Conservation (phyloP, 2,797 vertebrate genomes). For the Amphiprion clarkii region DNA sequence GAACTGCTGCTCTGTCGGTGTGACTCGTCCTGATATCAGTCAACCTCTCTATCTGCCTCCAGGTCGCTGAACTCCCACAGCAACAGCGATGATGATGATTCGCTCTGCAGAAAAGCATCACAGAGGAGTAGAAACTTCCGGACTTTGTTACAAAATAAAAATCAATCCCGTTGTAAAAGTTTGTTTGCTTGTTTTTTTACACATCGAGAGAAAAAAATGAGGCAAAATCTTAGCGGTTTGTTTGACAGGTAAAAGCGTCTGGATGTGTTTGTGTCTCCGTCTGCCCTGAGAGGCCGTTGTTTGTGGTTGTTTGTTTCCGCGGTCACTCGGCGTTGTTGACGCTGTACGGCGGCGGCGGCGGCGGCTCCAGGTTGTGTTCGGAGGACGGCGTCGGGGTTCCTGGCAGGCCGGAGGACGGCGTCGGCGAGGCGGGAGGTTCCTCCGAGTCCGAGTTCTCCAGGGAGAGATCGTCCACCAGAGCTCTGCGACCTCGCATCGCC, state of each 20-base stretch:
- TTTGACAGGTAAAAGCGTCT: constrained; percentile 55
- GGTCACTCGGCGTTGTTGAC: constrained; percentile 84
- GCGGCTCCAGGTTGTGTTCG: constrained; percentile 80
- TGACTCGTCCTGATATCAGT: too few relatives aligned
- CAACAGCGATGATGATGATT: constrained; percentile 13
- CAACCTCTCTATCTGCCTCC: too few relatives aligned
- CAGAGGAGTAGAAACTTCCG: constrained; percentile 60
- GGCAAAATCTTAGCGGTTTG: constrained; percentile 43
- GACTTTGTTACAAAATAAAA: constrained; percentile 66
- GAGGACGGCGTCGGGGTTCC: constrained; percentile 83
- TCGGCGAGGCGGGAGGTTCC: constrained; percentile 84
- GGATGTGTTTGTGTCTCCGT: constrained; percentile 51
- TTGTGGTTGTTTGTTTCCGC: too few relatives aligned
- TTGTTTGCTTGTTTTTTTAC: constrained; percentile 35
- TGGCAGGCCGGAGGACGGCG: constrained; percentile 82
- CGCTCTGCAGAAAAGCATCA: constrained; percentile 46
- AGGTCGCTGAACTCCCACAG: too few relatives aligned
- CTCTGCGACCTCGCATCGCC: constrained; percentile 86
- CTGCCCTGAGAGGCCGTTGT: constrained; percentile 46
- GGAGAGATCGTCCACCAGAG: constrained; percentile 91
- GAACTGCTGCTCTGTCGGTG: too few relatives aligned
- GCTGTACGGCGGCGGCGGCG: constrained; percentile 74
- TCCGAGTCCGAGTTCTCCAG: constrained; percentile 92
- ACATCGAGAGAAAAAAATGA: constrained; percentile 39
- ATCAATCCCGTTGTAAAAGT: constrained; percentile 57